Evolutionary conservation across 2,113 vertebrate species (phyloP).

Genomic region (Microtus montanus): DNA sequence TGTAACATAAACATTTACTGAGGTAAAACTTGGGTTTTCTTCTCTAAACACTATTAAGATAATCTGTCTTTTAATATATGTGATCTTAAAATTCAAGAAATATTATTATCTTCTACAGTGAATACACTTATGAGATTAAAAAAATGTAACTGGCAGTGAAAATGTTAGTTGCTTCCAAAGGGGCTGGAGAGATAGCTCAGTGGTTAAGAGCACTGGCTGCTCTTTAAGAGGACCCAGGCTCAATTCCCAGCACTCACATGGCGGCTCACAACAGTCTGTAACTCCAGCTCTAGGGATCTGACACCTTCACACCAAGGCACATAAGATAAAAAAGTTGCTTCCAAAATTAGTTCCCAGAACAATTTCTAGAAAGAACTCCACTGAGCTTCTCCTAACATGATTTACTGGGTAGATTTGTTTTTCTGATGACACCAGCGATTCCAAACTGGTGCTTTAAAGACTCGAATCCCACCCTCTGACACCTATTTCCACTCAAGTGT

Average conservation of each 20-base stretch:
- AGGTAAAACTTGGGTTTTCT: constrained; percentile 1
- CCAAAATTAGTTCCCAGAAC: not conserved
- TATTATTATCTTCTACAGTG: not conserved
- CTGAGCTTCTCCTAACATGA: not conserved
- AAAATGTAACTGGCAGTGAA: constrained; percentile 20
- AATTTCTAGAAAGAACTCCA: constrained; percentile 20
- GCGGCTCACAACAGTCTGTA: too few species aligned
- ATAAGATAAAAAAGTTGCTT: not conserved
- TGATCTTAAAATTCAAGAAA: not conserved
- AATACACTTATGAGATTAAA: not conserved
- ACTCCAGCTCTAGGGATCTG: too few species aligned
- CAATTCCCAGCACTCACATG: too few species aligned
- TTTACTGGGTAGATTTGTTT: not conserved
- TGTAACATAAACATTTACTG: not conserved
- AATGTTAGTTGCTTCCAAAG: not conserved
- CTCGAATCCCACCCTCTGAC: constrained; percentile 5
- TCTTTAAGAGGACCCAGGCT: too few species aligned
- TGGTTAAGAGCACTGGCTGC: too few species aligned
- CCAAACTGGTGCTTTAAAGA: not conserved
- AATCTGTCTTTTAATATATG: not conserved
- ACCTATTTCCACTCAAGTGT: not conserved
- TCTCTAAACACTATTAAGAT: constrained; percentile 1
- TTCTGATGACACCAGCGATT: constrained; percentile 6
- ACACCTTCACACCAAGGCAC: too few species aligned
- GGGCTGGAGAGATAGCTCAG: too few species aligned